Conservation (phyloP, 2,888 invertebrate genomes). For the Meloe dianella region DNA sequence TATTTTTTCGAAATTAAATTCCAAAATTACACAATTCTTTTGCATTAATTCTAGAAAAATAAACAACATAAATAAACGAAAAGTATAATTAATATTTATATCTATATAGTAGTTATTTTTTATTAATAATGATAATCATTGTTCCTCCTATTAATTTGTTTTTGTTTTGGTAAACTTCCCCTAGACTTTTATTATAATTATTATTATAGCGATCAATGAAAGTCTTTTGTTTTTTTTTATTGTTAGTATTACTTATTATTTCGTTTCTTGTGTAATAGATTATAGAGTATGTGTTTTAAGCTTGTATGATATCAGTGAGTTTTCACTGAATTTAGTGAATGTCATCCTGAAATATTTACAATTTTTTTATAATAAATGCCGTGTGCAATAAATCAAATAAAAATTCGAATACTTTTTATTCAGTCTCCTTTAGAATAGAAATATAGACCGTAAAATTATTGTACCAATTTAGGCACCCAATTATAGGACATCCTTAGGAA, state of each 20-base stretch:
- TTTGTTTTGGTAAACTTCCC: background rate
- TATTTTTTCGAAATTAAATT: slow-evolving; percentile 21
- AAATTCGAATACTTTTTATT: slow-evolving; percentile 19
- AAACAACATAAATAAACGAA: background rate
- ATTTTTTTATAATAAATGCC: slow-evolving; percentile 37
- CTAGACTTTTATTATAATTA: background rate
- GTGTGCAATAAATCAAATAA: slow-evolving; percentile 33
- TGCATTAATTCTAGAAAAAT: background rate
- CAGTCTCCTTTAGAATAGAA: background rate
- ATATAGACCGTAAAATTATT: too few species aligned
- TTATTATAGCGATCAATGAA: background rate
- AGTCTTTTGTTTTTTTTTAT: too few species aligned
- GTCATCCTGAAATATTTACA: slow-evolving; percentile 30
- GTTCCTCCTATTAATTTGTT: background rate
- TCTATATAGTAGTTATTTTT: background rate
- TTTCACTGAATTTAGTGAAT: slow-evolving; percentile 29
- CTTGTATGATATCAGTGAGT: slow-evolving; percentile 26
- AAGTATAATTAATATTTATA: background rate
- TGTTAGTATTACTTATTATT: too few species aligned
- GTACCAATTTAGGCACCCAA: too few species aligned
- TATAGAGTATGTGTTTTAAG: slow-evolving; percentile 31
- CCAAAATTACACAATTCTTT: background rate
- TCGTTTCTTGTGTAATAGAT: slow-evolving; percentile 15
- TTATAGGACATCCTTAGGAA: too few species aligned
- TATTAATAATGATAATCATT: background rate